Percentiles rank a stretch among this genome's conserved stretches.
These are phyloP conservation scores for Lampropteryx suffumata DNA, from an alignment of 2,888 invertebrate species.

Conservation along the genomic window DNA sequence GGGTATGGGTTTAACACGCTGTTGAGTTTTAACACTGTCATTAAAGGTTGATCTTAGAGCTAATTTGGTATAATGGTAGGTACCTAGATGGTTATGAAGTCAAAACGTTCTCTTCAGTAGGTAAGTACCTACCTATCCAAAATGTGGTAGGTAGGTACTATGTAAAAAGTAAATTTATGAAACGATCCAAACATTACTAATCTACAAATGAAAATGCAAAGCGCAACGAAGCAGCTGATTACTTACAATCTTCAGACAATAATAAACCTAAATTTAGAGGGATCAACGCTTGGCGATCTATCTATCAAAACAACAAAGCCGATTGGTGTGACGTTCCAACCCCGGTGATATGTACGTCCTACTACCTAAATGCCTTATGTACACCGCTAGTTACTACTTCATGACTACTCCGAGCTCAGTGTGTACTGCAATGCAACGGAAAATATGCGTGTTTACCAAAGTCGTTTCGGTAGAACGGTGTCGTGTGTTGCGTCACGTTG, in stretches of 20 bases:
- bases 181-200: too few species aligned
- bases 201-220: not conserved
- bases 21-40: not conserved
- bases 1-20: not conserved
- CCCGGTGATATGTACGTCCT: conserved; percentile 82
- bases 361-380: conserved; percentile 84
- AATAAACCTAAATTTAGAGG: conserved; percentile 61
- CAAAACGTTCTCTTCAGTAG: too few species aligned
- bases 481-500: conserved; percentile 81
- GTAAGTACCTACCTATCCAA: too few species aligned
- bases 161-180: too few species aligned
- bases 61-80: too few species aligned
- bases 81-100: too few species aligned
- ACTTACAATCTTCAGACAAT: conserved; percentile 36
- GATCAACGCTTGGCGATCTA: conserved; percentile 79
- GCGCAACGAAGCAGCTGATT: not conserved
- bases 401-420: conserved; percentile 83
- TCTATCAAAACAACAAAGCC: conserved; percentile 82
- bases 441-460: conserved; percentile 84
- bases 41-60: too few species aligned
- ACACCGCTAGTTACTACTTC: conserved; percentile 82
- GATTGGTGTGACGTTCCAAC: conserved; percentile 82
- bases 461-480: conserved; percentile 83
- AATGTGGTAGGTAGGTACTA: too few species aligned
- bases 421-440: conserved; percentile 84